phyloP scores from a whole-genome alignment of 2,888 invertebrate genomes.

The Muschampia plurimacula region DNA sequence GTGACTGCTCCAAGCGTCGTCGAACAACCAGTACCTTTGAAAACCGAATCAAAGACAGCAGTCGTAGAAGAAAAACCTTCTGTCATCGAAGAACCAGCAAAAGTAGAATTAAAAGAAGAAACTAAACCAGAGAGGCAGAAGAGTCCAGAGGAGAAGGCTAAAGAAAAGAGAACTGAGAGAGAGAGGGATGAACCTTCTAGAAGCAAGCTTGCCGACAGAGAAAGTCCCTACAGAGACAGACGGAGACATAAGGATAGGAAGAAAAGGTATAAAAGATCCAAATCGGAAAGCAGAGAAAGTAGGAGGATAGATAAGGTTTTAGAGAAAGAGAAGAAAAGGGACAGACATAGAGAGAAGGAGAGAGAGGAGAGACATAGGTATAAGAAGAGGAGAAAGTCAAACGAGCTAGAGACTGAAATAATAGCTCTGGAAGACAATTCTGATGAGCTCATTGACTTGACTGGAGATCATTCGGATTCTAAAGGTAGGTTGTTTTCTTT shows the following conservation, averaged over 20 bases:
- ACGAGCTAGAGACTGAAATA: slow-evolving; percentile 52
- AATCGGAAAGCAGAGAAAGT: slow-evolving; percentile 60
- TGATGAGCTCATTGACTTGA: slow-evolving; percentile 86
- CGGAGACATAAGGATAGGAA: slow-evolving; percentile 63
- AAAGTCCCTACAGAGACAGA: slow-evolving; percentile 56
- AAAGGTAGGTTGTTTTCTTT: slow-evolving; percentile 60
- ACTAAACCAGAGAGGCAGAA: slow-evolving; percentile 40
- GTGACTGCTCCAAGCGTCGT: slow-evolving; percentile 21
- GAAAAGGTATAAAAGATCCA: slow-evolving; percentile 60
- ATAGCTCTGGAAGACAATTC: slow-evolving; percentile 78
- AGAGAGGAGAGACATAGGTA: slow-evolving; percentile 40
- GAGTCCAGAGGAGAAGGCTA: slow-evolving; percentile 44
- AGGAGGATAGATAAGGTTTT: slow-evolving; percentile 43
- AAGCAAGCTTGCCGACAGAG: slow-evolving; percentile 29
- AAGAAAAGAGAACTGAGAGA: slow-evolving; percentile 38
- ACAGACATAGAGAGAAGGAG: slow-evolving; percentile 47
- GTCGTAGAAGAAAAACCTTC: slow-evolving; percentile 24
- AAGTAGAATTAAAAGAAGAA: slow-evolving; percentile 44
- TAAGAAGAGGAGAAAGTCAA: slow-evolving; percentile 51
- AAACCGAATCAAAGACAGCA: slow-evolving; percentile 40
- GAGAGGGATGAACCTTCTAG: slow-evolving; percentile 18
- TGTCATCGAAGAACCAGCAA: slow-evolving; percentile 42
- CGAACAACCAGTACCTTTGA: slow-evolving; percentile 40
- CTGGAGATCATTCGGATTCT: slow-evolving; percentile 82
- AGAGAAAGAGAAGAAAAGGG: slow-evolving; percentile 52